These are phyloP conservation scores for Hydropsyche tenuis DNA, from an alignment of 1,140 invertebrate species.

Conservation along the genomic window DNA sequence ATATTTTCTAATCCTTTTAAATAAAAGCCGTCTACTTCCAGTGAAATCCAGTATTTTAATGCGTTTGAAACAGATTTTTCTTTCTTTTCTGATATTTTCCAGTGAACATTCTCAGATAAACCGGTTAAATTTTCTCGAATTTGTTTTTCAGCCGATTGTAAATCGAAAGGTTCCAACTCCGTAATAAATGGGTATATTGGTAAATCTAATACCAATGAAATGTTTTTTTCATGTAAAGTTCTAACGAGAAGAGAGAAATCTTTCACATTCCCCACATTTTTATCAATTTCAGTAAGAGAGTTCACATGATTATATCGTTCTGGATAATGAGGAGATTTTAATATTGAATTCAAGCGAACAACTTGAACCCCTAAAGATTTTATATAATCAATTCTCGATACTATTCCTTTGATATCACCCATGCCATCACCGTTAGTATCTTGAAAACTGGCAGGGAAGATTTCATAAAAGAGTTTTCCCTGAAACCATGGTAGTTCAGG, in stretches of 20 bases:
- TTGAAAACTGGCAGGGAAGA: slow-evolving; percentile 82
- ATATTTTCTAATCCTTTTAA: slow-evolving; percentile 71
- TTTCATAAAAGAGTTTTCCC: slow-evolving; percentile 81
- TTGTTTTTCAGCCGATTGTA: neutral
- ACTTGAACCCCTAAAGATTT: slow-evolving; percentile 69
- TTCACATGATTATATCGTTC: slow-evolving; percentile 71
- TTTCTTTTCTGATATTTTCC: slow-evolving; percentile 51
- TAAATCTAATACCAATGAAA: slow-evolving; percentile 77
- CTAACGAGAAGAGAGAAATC: slow-evolving; percentile 71
- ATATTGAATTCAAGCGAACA: slow-evolving; percentile 78
- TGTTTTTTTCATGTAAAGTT: slow-evolving; percentile 69
- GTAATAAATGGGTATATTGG: slow-evolving; percentile 70
- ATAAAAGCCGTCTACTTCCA: slow-evolving; percentile 81
- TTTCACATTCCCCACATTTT: slow-evolving; percentile 67
- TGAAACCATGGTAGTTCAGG: slow-evolving; percentile 79
- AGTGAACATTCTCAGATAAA: slow-evolving; percentile 15
- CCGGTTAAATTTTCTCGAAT: slow-evolving; percentile 45
- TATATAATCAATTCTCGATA: slow-evolving; percentile 72
- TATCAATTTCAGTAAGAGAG: slow-evolving; percentile 68
- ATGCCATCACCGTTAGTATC: slow-evolving; percentile 77
- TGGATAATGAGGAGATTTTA: slow-evolving; percentile 72
- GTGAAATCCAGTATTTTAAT: slow-evolving; percentile 69
- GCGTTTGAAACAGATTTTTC: slow-evolving; percentile 61
- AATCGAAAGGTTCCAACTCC: slow-evolving; percentile 50
- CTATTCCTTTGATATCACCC: slow-evolving; percentile 76